A percentile compares a stretch with the other conserved stretches of the same genome.
Evolutionary conservation across 35 echinoderm and acorn worm genomes (phyloP).

Genomic region (Lytechinus pictus): DNA sequence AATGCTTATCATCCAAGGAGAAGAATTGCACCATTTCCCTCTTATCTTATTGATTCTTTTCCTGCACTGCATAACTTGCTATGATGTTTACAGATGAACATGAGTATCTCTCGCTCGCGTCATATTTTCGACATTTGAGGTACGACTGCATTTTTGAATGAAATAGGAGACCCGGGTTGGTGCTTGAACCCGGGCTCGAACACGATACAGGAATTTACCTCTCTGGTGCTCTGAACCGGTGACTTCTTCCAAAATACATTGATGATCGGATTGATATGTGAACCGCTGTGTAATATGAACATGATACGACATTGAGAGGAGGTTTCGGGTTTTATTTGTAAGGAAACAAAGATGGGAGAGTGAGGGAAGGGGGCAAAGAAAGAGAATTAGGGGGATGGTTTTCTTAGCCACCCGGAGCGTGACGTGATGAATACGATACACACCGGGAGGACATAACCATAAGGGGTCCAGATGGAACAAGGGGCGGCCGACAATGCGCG

Average conservation of each 20-base stretch:
- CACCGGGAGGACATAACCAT: neutral
- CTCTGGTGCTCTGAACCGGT: neutral
- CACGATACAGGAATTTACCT: neutral
- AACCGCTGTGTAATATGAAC: neutral
- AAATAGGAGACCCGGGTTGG: neutral
- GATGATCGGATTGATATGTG: neutral
- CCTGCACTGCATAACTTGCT: no score
- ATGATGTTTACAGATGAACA: neutral
- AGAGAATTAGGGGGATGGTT: neutral
- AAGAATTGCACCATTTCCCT: no score
- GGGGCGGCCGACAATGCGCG: neutral
- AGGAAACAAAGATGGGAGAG: neutral
- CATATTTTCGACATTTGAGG: neutral
- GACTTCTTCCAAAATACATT: neutral
- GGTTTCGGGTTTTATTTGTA: conserved; percentile 14
- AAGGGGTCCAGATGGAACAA: neutral
- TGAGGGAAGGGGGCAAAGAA: no score
- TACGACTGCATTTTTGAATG: neutral
- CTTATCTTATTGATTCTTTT: no score
- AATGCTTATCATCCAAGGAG: no score
- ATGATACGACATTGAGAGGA: conserved; percentile 7
- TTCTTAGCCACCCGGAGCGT: conserved; percentile 37
- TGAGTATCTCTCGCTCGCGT: neutral
- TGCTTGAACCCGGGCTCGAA: neutral
- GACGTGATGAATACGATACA: neutral